Percentiles rank a stretch among this genome's conserved stretches.
Evolutionary conservation across 2,888 invertebrate genomes (phyloP).

Genomic region (Drosophila falleni): DNA sequence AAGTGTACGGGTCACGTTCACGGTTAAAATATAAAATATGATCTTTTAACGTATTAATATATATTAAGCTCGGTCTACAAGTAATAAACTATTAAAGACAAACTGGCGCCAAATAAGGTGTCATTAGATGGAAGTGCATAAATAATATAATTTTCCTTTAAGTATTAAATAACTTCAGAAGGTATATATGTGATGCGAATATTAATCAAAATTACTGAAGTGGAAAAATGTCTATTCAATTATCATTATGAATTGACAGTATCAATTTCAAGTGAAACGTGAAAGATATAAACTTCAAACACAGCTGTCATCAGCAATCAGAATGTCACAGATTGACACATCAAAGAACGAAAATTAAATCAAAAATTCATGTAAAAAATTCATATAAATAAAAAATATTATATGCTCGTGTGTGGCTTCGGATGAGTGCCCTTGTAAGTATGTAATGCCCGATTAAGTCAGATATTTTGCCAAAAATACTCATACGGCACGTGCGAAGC

Average conservation of each 20-base stretch:
- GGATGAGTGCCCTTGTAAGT: constrained; percentile 57
- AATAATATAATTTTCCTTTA: background rate
- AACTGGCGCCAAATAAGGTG: background rate
- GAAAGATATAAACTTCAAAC: constrained; percentile 19
- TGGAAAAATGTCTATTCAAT: constrained; percentile 19
- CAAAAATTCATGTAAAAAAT: constrained; percentile 23
- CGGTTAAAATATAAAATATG: constrained; percentile 25
- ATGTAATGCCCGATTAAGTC: constrained; percentile 53
- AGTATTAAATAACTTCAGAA: background rate
- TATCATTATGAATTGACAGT: constrained; percentile 1
- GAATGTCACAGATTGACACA: constrained; percentile 30
- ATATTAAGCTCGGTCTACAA: background rate
- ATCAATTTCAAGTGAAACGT: constrained; percentile 4
- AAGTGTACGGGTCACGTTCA: constrained; percentile 36
- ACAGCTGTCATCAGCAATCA: constrained; percentile 40
- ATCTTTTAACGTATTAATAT: background rate
- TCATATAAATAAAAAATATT: constrained; percentile 39
- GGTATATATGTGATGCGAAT: background rate
- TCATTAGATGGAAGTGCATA: background rate
- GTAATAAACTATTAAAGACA: background rate
- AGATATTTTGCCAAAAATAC: constrained; percentile 15
- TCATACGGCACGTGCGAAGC: constrained; percentile 28
- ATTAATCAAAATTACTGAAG: background rate
- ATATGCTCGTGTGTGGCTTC: constrained; percentile 19
- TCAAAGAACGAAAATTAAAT: constrained; percentile 30